phyloP scores from a whole-genome alignment of 2,888 invertebrate species.

The Epicampocera succincta region DNA sequence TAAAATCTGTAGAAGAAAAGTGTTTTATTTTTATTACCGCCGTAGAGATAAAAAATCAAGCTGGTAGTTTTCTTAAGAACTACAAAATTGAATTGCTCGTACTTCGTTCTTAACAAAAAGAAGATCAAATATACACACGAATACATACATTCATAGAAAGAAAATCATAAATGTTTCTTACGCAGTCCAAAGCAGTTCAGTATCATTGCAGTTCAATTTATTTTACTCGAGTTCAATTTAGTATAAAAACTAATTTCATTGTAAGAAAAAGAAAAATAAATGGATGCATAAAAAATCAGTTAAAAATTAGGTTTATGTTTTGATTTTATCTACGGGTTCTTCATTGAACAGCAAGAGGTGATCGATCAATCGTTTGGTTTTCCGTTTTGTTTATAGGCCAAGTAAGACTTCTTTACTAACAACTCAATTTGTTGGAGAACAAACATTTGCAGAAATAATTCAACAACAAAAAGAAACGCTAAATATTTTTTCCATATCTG shows the following conservation, averaged over 20 bases:
- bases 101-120: too few species aligned
- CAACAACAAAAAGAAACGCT: too few species aligned
- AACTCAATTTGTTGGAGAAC: slow-evolving; percentile 4
- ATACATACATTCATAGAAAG: too few species aligned
- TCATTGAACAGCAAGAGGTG: slow-evolving; percentile 55
- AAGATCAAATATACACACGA: too few species aligned
- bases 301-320: slow-evolving; percentile 41
- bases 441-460: slow-evolving; percentile 6
- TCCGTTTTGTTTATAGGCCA: slow-evolving; percentile 28
- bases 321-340: slow-evolving; percentile 29
- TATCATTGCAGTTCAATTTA: too few species aligned
- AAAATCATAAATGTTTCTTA: too few species aligned
- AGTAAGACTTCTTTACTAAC: slow-evolving; percentile 28
- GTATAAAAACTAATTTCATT: slow-evolving; percentile 10
- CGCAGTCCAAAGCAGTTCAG: too few species aligned
- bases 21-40: too few species aligned
- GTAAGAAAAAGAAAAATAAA: background rate
- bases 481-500: background rate
- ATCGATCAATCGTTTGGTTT: slow-evolving; percentile 44
- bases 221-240: background rate
- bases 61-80: too few species aligned
- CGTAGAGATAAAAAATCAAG: too few species aligned
- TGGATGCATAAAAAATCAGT: slow-evolving; percentile 1
- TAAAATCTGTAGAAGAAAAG: too few species aligned
- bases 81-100: too few species aligned